Percentiles rank a stretch among this genome's conserved stretches.
phyloP scores from a whole-genome alignment of 1,140 invertebrate species.

The Drosophila murphyi region DNA sequence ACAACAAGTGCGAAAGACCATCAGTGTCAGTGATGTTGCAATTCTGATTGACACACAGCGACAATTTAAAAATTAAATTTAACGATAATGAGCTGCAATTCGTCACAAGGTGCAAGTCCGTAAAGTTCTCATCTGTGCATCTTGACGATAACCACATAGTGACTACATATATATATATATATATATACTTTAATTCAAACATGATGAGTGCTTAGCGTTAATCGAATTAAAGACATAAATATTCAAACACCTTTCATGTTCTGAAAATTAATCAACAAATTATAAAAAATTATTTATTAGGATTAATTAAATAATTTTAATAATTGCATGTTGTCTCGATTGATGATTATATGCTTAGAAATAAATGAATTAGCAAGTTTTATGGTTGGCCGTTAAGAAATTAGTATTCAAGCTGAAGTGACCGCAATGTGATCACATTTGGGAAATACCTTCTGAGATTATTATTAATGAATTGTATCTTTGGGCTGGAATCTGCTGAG shows the following conservation, averaged over 20 bases:
- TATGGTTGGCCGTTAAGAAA: too few relatives aligned
- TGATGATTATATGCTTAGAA: too few relatives aligned
- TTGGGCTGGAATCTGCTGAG: too few relatives aligned
- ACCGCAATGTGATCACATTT: too few relatives aligned
- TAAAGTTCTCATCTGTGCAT: slow-evolving; percentile 9
- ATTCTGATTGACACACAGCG: slow-evolving; percentile 24
- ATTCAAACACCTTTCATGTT: not conserved
- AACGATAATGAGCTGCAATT: slow-evolving; percentile 14
- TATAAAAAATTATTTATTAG: too few relatives aligned
- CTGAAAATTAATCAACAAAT: too few relatives aligned
- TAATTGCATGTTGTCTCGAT: too few relatives aligned
- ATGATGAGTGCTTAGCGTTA: not conserved
- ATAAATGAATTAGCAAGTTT: too few relatives aligned
- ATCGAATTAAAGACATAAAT: not conserved
- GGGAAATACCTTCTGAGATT: too few relatives aligned
- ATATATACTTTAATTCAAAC: not conserved
- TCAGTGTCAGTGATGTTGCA: slow-evolving; percentile 38
- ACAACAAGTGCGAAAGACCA: slow-evolving; percentile 37
- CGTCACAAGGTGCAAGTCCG: not conserved
- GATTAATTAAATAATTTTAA: too few relatives aligned
- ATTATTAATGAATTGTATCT: too few relatives aligned
- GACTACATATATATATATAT: not conserved
- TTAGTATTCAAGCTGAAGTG: too few relatives aligned
- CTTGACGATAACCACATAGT: not conserved
- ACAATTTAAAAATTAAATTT: slow-evolving; percentile 24